These are phyloP conservation scores for Hemiprocne comata DNA, from an alignment of 2,113 vertebrate genomes.

Conservation along the genomic window DNA sequence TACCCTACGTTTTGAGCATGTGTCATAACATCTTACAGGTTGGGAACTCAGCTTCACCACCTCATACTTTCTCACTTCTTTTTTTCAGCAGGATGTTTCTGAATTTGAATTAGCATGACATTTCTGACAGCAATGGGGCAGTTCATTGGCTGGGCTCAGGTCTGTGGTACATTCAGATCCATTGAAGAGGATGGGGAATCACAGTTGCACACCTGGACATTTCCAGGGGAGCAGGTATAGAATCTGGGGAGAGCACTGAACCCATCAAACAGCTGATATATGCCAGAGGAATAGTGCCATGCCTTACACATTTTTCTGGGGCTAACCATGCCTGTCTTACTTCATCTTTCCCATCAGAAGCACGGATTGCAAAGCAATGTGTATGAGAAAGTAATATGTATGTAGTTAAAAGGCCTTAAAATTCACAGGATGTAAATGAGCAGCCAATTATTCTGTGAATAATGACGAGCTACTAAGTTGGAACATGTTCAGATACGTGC, in stretches of 20 bases:
- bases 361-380: background rate
- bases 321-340: background rate
- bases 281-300: background rate
- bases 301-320: background rate
- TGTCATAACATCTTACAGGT: background rate
- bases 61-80: background rate
- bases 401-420: constrained; percentile 1
- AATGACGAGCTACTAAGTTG: constrained; percentile 43
- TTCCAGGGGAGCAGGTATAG: background rate
- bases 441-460: constrained; percentile 22
- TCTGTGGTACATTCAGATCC: background rate
- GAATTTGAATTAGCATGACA: background rate
- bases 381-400: background rate
- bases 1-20: background rate
- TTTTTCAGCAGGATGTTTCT: background rate
- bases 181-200: background rate
- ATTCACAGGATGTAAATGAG: constrained; percentile 47
- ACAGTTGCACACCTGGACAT: background rate
- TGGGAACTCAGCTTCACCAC: background rate
- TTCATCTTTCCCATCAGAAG: background rate
- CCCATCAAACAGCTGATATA: background rate
- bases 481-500: constrained; percentile 36
- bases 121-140: background rate
- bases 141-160: fast-evolving
- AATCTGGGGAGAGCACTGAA: background rate